A percentile compares a stretch with the other conserved stretches of the same genome.
Evolutionary conservation across 2,888 invertebrate genomes (phyloP).

Genomic region (Phytoseiulus persimilis): DNA sequence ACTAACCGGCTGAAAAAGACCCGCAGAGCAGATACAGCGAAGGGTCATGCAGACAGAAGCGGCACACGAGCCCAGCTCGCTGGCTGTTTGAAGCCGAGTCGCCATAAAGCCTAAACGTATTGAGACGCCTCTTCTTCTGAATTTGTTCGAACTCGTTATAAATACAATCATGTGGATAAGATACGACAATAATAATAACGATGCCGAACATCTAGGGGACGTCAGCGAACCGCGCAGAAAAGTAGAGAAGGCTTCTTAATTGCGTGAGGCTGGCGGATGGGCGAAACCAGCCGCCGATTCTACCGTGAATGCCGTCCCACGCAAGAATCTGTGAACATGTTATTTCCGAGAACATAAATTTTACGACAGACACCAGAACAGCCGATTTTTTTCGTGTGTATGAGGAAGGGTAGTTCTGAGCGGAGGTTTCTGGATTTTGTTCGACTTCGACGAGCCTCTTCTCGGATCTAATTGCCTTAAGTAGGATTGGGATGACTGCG

Average conservation of each 20-base stretch:
- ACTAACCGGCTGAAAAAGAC: background rate
- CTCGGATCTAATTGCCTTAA: background rate
- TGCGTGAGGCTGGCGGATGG: background rate
- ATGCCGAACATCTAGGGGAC: background rate
- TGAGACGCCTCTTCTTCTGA: background rate
- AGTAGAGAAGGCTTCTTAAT: background rate
- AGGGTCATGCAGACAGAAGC: background rate
- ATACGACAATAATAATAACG: background rate
- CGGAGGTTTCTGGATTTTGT: background rate
- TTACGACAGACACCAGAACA: background rate
- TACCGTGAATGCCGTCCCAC: background rate
- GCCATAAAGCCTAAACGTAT: background rate
- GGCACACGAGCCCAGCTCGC: background rate
- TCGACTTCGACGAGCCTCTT: background rate
- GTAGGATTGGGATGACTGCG: background rate
- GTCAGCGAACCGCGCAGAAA: background rate
- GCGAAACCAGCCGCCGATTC: background rate
- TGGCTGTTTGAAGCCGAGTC: background rate
- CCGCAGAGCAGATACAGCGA: background rate
- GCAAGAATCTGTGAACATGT: background rate
- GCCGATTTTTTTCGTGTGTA: background rate
- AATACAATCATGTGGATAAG: background rate
- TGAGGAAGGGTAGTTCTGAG: background rate
- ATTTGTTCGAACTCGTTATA: background rate
- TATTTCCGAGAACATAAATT: constrained; percentile 5